phyloP scores from a whole-genome alignment of 2,797 vertebrate genomes.

The Pangasius sanitwongsei region DNA sequence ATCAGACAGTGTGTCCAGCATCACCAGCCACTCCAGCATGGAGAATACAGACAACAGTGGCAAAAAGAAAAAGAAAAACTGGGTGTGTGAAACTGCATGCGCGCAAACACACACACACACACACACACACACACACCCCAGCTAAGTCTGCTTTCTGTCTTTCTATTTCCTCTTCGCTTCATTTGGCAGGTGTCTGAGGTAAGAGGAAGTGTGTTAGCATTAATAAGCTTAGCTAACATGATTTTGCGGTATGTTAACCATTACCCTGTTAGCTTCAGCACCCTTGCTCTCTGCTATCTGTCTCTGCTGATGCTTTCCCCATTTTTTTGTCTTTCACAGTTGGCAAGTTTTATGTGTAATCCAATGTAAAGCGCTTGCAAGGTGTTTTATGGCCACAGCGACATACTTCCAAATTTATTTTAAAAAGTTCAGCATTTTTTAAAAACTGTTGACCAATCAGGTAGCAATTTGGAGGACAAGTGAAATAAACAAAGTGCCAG shows the following conservation, averaged over 20 bases:
- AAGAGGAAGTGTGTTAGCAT: slow-evolving; percentile 76
- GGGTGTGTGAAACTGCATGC: slow-evolving; percentile 78
- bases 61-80: slow-evolving; percentile 98
- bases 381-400: background rate
- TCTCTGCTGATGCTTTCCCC: background rate
- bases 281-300: background rate
- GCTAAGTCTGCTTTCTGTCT: slow-evolving; percentile 71
- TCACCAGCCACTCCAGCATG: slow-evolving; percentile 96
- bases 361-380: background rate
- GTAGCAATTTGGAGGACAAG: background rate
- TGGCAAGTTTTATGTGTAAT: background rate
- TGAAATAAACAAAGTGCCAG: background rate
- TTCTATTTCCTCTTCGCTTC: slow-evolving; percentile 78
- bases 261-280: background rate
- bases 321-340: slow-evolving; percentile 1
- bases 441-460: background rate
- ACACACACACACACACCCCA: background rate
- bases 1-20: slow-evolving; percentile 95
- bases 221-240: background rate
- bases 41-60: slow-evolving; percentile 73
- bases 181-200: slow-evolving; percentile 97
- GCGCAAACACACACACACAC: background rate
- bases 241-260: background rate
- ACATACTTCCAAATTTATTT: background rate
- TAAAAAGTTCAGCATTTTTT: background rate